These are phyloP conservation scores for Ypsolopha scabrella DNA, from an alignment of 2,888 invertebrate genomes.

Conservation along the genomic window DNA sequence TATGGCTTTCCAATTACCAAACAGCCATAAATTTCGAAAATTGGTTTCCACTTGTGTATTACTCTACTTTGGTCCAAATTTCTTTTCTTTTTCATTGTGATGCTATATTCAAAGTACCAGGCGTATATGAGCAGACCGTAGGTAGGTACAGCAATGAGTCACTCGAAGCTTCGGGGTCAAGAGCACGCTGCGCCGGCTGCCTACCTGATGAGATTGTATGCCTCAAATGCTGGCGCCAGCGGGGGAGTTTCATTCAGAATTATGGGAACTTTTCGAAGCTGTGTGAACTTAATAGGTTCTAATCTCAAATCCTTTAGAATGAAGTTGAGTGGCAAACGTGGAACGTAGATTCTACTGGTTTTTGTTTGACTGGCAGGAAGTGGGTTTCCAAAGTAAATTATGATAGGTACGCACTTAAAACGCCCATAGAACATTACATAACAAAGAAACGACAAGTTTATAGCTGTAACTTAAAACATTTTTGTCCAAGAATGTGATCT, in stretches of 20 bases:
- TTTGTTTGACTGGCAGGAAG: too few species aligned
- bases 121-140: neutral
- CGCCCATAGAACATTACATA: neutral
- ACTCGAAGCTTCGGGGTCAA: slow-evolving; percentile 46
- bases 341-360: too few species aligned
- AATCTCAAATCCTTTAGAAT: too few species aligned
- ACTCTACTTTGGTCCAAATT: too few species aligned
- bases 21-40: too few species aligned
- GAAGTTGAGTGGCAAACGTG: too few species aligned
- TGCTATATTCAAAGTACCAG: slow-evolving; percentile 1
- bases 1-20: too few species aligned
- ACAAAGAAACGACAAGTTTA: neutral
- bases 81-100: slow-evolving; percentile 6
- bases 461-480: neutral
- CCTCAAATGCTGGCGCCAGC: slow-evolving; percentile 4
- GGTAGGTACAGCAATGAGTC: slow-evolving; percentile 17
- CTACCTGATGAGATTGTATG: slow-evolving; percentile 39
- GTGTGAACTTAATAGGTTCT: too few species aligned
- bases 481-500: slow-evolving; percentile 22
- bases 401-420: too few species aligned
- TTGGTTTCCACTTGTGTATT: too few species aligned
- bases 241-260: neutral
- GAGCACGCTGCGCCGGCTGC: slow-evolving; percentile 45
- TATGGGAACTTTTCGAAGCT: too few species aligned
- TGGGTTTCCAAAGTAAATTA: too few species aligned